Evolutionary conservation across 2,113 vertebrate genomes (phyloP), one percentile per base, ranked within the genome.

Genomic region (Lophius piscatorius): DNA sequence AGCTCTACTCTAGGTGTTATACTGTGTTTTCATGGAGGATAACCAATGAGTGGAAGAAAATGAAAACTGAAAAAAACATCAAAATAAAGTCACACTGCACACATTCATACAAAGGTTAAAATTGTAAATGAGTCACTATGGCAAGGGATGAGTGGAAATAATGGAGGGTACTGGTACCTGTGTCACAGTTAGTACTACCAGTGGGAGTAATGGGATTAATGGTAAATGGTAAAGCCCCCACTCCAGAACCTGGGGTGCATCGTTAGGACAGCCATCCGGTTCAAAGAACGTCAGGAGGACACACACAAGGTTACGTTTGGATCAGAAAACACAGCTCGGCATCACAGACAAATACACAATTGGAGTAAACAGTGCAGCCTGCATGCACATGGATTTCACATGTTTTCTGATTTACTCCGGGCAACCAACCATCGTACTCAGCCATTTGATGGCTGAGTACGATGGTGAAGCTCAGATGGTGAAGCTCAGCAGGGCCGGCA

Each of bases 151-250:
- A 70, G 20, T 71, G 46, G 45, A 29, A 74, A 55, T 17, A 61
- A 88, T 61, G 85, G 87, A 91, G 87, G 81, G 62, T 87, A 72
- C 58, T 81, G 91, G 92, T 97, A 97, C 95, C 95, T 97, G 92
- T 94, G 90, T 96, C 94, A 97, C 94, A 97, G 93, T 97, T 97
- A 94, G 94, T 94, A 94, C 93, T 97, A 97, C 73, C 93, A 92
- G 95, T 95, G 90, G 95, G 91, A 76, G 93, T 92, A 92, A 96
- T 91, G 67, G 95, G 95, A 82, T 92, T 95, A 94, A 95, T 84
- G 88, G 94, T 94, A 96, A 95, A 95, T 78, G 94, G 94, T 89
- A 95, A 95, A 91, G 94, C 88, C 93, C 93, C 94, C 91, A 93
- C 83, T 95, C 94, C 94, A 94, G 95, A 93, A 95, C 95, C 95